Evolutionary conservation across 2,888 invertebrate genomes (phyloP), one percentile per base, ranked within the genome.

Genomic region (Limenitis camilla): DNA sequence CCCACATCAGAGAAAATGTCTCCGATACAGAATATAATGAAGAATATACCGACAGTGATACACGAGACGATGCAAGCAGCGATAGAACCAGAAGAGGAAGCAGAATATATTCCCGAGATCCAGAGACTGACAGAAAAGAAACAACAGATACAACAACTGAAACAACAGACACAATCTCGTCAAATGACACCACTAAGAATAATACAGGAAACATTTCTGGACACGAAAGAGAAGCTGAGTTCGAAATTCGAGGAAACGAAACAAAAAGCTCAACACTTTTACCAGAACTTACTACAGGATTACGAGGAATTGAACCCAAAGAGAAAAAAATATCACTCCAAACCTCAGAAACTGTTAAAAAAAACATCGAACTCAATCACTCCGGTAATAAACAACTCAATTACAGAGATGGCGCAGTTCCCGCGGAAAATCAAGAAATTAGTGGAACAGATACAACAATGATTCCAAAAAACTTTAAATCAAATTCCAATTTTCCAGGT

Each of bases 51-150:
- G 1, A 66, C 73, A 53, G 74, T 79, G 11, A 61, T 87, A 35
- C 85, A 86, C 80, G 86, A 86, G 50, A 79, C 84, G 19, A 69
- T 85, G 59, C 81, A 85, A 67, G 77, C 69, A 47, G 82, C 79
- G 40, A 68, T 81, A 64, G 71, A 82, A 58, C 62, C 74, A 35
- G 61, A 63, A 53, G 64, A 71, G 40, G 72, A 72, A 51, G 58
- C 63, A 54, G 76, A 80, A 62, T 63, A 63, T 35, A 58, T 68
- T 56, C 68, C 72, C 47, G 66, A 70, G 50, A 63, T 64, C 39
- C 67, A 64, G 48, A 62, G 53, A 39, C 53, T 65, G 51, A 68
- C 68, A 60, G 61, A 58, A 56, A 66, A 66, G 32, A 42, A 52
- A 45, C 61, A 53, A 56, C 56, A 43, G 49, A 58, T 57, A 45